Base-by-base conservation (phyloP, 2,113 vertebrate genomes). In the Talpa occidentalis region DNA sequence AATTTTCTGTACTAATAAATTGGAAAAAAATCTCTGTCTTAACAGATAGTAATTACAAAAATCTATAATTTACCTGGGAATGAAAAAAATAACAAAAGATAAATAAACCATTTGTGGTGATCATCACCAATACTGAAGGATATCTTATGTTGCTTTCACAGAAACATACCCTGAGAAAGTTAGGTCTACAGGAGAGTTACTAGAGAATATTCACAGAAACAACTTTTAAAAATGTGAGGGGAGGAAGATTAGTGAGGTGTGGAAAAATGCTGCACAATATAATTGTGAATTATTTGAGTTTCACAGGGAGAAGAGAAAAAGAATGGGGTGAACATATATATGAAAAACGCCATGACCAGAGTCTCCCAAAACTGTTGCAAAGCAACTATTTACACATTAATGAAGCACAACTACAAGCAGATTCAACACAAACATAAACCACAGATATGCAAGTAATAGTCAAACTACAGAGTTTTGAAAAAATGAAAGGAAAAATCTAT, bases 141-240 rank as follows among this genome's bases (percentile, higher is more conserved):
- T 8, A 32, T 49, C 21, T 26, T 47, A 47, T 17, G 10, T n/a
- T 22, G 28, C 16, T 9, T 81, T 64, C 40, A 24, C 5, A 24
- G 42, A 30, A 44, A 82, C 30, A 47, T 42, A 44, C 21, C 32
- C 49, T 56, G 76, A 77, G 10, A 78, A n/a, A 12, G 32, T 37
- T 14, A 3, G 9, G 11, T 0, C 7, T 32, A 19, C 28, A 16
- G 1, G 26, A 14, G 17, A 16, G 11, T 32, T 64, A n/a, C 59
- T 64, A 81, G 78, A 19, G 28, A 30, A 28, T 16, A 32, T 35
- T 42, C 79, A 44, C 17, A 47, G 42, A 17, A 64, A 82, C 28
- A 44, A 44, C 59, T 30, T 62, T 66, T 24, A 82, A 47, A 66
- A 42, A 30, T 42, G 11, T 47, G 19, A 47, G 11, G 60, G 11